Base-by-base conservation (phyloP, 2,888 invertebrate genomes). In the Diachrysia chrysitis region DNA sequence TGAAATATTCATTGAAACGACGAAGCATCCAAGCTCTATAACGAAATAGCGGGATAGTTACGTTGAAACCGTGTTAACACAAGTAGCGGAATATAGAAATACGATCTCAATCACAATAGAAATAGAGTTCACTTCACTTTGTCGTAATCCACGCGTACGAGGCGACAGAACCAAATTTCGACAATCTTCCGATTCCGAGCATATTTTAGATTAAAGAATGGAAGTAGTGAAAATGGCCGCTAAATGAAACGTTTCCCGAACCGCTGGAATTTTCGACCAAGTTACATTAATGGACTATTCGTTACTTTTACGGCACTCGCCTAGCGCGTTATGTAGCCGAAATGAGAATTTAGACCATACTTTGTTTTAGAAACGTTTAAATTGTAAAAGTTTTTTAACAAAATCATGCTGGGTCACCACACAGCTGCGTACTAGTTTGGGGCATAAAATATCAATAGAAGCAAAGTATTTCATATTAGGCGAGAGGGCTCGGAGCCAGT, bases 1-100 rank as follows among this genome's bases (percentile, higher is more conserved):
- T 81, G 71, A 83, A 83, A 85, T 80, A 86, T 86, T 86, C 87
- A 66, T 85, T 81, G 77, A 74, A 85, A 84, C 83, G 78, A 83
- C 81, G 75, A 86, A 88, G 87, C 86, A 67, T 82, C 78, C 76
- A 88, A 87, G 85, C 85, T 73, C 68, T 82, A 79, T 79, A 84
- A 83, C 74, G 63, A 78, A 83, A 79, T 79, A 81, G 82, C 79
- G 70, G 79, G 83, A 84, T 75, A 77, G 71, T 78, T 78, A 74
- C 69, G 73, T 77, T 79, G 76, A 83, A 79, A 75, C 16, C 23
- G 79, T 78, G 70, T 73, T 75, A 76, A 71, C 73, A 58, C 68
- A 85, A 81, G 65, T 66, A 76, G 74, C 71, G 63, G 61, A 60
- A 76, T 51, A 68, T 74, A 76, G 73, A 73, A 82, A 78, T 67